These are phyloP conservation scores for Drepanosiphum platanoidis DNA, from an alignment of 2,888 invertebrate species.

Conservation along the genomic window DNA sequence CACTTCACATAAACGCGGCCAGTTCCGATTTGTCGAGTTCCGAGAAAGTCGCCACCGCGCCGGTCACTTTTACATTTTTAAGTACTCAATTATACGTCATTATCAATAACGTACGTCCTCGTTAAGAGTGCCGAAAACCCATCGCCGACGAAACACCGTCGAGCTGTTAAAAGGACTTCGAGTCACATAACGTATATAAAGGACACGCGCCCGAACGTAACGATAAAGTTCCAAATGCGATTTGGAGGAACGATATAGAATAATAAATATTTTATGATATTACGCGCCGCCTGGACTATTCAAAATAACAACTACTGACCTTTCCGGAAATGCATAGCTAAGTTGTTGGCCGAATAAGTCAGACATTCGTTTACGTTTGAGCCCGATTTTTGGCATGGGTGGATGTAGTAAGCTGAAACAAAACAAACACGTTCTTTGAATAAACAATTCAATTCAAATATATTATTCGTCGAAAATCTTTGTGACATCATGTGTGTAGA, in stretches of 20 bases:
- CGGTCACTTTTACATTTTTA: slow-evolving; percentile 36
- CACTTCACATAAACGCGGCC: slow-evolving; percentile 28
- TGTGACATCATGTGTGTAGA: too few species aligned
- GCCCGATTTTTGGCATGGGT: slow-evolving; percentile 78
- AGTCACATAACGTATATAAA: background rate
- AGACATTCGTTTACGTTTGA: slow-evolving; percentile 79
- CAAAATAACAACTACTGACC: slow-evolving; percentile 64
- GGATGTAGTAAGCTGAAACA: slow-evolving; percentile 73
- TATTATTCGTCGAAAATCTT: background rate
- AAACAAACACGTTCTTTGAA: background rate
- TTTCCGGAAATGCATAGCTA: slow-evolving; percentile 76
- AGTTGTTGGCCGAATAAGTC: slow-evolving; percentile 78
- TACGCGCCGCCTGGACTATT: too few species aligned
- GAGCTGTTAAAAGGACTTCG: background rate
- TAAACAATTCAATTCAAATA: too few species aligned
- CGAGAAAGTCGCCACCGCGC: slow-evolving; percentile 15
- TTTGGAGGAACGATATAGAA: background rate
- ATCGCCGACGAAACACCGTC: background rate
- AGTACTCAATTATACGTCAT: background rate
- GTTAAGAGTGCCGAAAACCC: background rate
- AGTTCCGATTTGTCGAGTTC: background rate
- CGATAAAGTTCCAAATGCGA: background rate
- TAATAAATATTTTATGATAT: too few species aligned
- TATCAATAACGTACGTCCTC: too few species aligned
- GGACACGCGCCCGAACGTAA: background rate